Base-by-base conservation (phyloP, 2,888 invertebrate species). In the Tenodera sinensis region DNA sequence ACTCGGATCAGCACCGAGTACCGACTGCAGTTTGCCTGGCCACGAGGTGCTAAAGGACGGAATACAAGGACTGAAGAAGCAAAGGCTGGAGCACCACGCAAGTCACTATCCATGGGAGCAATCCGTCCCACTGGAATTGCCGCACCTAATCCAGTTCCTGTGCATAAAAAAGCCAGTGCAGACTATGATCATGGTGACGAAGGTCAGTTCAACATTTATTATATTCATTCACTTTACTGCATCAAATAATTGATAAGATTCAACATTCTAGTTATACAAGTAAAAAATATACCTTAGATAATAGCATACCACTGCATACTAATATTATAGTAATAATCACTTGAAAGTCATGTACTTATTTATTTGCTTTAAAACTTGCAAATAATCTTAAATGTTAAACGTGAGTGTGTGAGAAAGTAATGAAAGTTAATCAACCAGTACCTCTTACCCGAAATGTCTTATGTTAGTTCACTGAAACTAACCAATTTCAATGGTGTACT, bases 1-100 rank as follows among this genome's bases (percentile, higher is more conserved):
- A 95, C 95, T 92, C 95, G 96, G 93, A 95, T 96, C 94, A 96
- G 96, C 95, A 97, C 97, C 92, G 98, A 98, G 94, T 98, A 98
- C 94, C 96, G 97, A 92, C 96, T 97, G 93, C 97, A 98, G 95
- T 98, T 97, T 94, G 97, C 97, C 92, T 98, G 98, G 98, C 98
- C 98, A 91, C 94, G 94, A 93, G 93, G n/a, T 93, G 93, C 93
- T 93, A 88, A 34, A 89, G 87, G 83, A 86, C 87, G 82, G 71
- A 82, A 83, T 28, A 27, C 54, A 88, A 89, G 83, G 81, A 82
- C 54, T 28, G 84, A 88, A 30, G 54, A 14, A 2, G 83, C 12
- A 14, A 42, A 87, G 90, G n/a, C n/a, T 47, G 88, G 93, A 90
- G 92, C 93, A 83, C 97, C 98, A 34, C 94, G 97, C 93, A 98